Evolutionary conservation across 2,113 vertebrate species (phyloP), one percentile per base, ranked within the genome.

Genomic region (Rutilus rutilus): DNA sequence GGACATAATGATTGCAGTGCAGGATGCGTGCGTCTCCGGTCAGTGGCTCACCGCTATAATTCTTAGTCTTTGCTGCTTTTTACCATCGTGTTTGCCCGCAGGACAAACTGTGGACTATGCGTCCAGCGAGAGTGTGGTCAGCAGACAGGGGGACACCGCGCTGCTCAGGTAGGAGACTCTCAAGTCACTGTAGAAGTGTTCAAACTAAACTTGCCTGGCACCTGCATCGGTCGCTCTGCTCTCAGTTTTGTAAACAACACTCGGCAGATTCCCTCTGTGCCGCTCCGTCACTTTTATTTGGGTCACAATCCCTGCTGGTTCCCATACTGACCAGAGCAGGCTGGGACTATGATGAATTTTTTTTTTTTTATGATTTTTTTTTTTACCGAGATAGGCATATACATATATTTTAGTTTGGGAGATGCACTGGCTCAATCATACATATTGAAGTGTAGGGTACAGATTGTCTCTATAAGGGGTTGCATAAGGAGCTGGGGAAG

Each of bases 71-170:
- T 98, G 96, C 96, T 99, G 96, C 93, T 92, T 98, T 90, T 91
- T 98, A 79, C 96, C 96, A 88, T 96, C 96, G 88, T 98, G 97
- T 92, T 94, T 97, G 92, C 94, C 97, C 86, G 97, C 96, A 6
- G 97, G 96, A 93, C 97, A 97, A 92, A 97, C 96, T 84, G 96
- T 97, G 94, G 97, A 98, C 94, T 98, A 96, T 92, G 95, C 97
- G 45, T 96, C 97, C 93, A 94, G 96, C 89, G 96, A 97, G 94
- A 97, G 93, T 92, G 94, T 97, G 96, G 95, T 99, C 93, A 97
- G 97, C 95, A 95, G 97, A 91, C 97, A 99, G 93, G 98, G 98
- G 93, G 98, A 99, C 93, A 98, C 97, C 91, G 97, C 97, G 75
- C 94, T 98, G 84, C 95, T 99, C 91, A 99, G 97, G 98, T 99